These are phyloP conservation scores for Babyrousa celebensis DNA, from an alignment of 2,797 vertebrate species.

Conservation along the genomic window DNA sequence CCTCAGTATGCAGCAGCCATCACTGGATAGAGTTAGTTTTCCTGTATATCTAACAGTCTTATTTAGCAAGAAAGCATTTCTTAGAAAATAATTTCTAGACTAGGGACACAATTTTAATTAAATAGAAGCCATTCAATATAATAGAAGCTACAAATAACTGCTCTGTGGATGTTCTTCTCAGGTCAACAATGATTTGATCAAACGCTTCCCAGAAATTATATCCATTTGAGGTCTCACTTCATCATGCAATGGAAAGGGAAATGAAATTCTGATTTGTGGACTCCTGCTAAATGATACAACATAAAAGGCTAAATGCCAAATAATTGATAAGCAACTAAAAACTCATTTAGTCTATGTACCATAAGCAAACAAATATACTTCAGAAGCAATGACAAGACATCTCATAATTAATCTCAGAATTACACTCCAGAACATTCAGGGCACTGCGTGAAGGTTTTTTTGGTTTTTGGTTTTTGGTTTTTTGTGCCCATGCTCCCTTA, in stretches of 20 bases:
- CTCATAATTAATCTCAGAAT: conserved; percentile 41
- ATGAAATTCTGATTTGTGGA: conserved; percentile 81
- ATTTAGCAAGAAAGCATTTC: conserved; percentile 75
- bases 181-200: conserved; percentile 81
- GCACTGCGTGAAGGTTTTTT: background rate
- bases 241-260: conserved; percentile 76
- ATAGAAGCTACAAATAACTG: conserved; percentile 75
- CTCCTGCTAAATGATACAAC: conserved; percentile 76
- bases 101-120: conserved; percentile 82
- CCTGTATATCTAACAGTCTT: conserved; percentile 50
- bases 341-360: conserved; percentile 45
- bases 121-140: conserved; percentile 74
- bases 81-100: conserved; percentile 80
- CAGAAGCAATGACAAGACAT: conserved; percentile 7
- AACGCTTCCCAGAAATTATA: conserved; percentile 80
- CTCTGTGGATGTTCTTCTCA: conserved; percentile 64
- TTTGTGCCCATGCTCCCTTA: background rate
- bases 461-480: background rate
- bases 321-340: conserved; percentile 78
- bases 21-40: background rate
- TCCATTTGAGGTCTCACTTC: conserved; percentile 71
- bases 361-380: conserved; percentile 60
- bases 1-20: conserved; percentile 3
- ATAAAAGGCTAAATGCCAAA: conserved; percentile 78
- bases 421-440: background rate